Evolutionary conservation across 2,113 vertebrate species (phyloP), one percentile per base, ranked within the genome.

Genomic region (Spilogale gracilis): DNA sequence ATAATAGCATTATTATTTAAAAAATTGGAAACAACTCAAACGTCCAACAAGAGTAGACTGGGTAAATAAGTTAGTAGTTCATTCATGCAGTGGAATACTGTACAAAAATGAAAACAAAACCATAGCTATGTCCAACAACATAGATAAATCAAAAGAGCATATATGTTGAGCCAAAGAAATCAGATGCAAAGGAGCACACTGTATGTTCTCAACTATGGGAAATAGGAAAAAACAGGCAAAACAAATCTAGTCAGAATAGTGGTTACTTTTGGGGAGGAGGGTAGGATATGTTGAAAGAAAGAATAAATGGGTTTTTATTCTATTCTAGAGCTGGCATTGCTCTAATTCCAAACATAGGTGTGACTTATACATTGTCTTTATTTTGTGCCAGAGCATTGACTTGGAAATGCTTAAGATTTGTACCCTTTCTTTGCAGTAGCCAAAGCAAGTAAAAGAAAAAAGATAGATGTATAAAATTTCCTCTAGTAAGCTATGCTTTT

Each of bases 101-200:
- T n/a, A 79, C 23, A 71, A 23, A 71, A 88, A 60, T 81, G n/a
- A 84, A 89, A 88, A 81, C 85, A 91, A 97, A 83, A 32, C 38
- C 12, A 61, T 45, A 94, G 43, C 69, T 89, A 10, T n/a, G 9
- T 94, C 73, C 61, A 94, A 58, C 6, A 94, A 27, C 32, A 54
- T 65, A 67, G 18, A 13, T 52, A 45, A 73, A 56, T 45, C 63
- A 78, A 94, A 43, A 43, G 38, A 71, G n/a, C 45, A 52, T 61
- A 48, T 38, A 58, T 61, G 7, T 56, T 67, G 23, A 95, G 21
- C 25, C 67, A 67, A 91, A 67, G 30, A 89, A 92, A 45, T 65
- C 65, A 71, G 21, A 45, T 21, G 50, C 32, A 96, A 52, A 25
- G 16, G 79, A 92, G 50, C 3, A 27, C 25, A 21, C 1, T 82